Evolutionary conservation across 2,888 invertebrate genomes (phyloP).

Genomic region (Andrena camellia): DNA sequence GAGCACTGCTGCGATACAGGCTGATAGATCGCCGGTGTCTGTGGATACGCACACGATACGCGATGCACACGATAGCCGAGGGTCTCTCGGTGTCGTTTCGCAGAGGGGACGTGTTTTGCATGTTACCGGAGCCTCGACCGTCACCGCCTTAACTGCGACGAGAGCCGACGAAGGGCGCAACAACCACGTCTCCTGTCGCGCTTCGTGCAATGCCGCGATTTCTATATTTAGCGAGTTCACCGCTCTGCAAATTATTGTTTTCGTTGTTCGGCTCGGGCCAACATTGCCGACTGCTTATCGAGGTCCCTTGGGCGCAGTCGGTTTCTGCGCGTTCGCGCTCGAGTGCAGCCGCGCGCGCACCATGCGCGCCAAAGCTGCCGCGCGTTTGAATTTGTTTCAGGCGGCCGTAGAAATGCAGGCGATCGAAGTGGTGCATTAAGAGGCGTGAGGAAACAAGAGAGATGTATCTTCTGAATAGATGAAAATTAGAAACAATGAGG

Average conservation of each 20-base stretch:
- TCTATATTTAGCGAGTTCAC: constrained; percentile 54
- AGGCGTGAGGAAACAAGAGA: background rate
- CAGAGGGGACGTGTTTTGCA: constrained; percentile 34
- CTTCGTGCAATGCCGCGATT: constrained; percentile 26
- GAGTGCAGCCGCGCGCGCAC: constrained; percentile 25
- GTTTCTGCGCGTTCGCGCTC: constrained; percentile 49
- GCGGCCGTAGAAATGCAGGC: background rate
- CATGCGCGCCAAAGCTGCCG: constrained; percentile 21
- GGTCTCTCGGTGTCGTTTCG: constrained; percentile 55
- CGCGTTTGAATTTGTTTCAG: background rate
- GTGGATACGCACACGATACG: constrained; percentile 77
- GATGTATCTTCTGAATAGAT: background rate
- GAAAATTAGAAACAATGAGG: background rate
- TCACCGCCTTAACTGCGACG: constrained; percentile 18
- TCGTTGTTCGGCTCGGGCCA: constrained; percentile 35
- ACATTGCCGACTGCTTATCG: constrained; percentile 54
- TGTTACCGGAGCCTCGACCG: constrained; percentile 22
- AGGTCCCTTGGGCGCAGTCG: constrained; percentile 25
- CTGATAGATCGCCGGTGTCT: constrained; percentile 7
- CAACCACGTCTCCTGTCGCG: constrained; percentile 29
- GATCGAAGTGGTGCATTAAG: background rate
- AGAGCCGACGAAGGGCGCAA: constrained; percentile 30
- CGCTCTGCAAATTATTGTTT: constrained; percentile 41
- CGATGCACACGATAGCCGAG: constrained; percentile 76
- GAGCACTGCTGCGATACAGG: constrained; percentile 23